Evolutionary conservation across 2,113 vertebrate species (phyloP), one percentile per base, ranked within the genome.

Genomic region (Chaenogobius annularis): DNA sequence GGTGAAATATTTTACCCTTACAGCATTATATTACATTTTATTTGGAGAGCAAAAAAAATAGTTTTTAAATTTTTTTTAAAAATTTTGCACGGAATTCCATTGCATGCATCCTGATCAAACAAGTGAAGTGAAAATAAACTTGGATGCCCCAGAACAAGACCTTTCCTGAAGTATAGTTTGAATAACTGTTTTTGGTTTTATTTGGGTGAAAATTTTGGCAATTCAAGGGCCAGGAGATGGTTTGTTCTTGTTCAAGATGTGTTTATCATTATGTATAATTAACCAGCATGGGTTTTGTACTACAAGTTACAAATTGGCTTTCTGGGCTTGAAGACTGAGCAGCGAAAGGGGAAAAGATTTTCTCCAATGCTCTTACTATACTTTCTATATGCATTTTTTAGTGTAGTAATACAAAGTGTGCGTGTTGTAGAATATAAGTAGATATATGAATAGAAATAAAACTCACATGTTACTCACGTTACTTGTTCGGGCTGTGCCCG

Each of bases 121-220:
- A n/a, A n/a, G n/a, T 61, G 52, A 54, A 55, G 31, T 31, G 6
- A 54, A 23, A 74, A 52, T 52, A 20, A 62, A 66, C 66, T 69
- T 69, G 52, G 72, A 68, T 26, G 17, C 22, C 15, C 13, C n/a
- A 11, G 3, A 23, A 17, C 35, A 72, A 11, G 26, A 15, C 7
- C 35, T 67, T 15, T 22, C 17, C 31, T 35, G 48, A 59, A 17
- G 20, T n/a, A 19, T 5, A 12, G 2, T n/a, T 37, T 63, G 19
- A 63, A 63, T 43, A 63, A 40, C 9, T 2, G 5, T 61, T 61
- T 31, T 26, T 54, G 19, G 50, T 9, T 54, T 54, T 20, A 9
- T 54, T 54, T 54, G 50, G 50, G 50, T 54, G 19, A 54, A 7
- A 20, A 54, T n/a, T 17, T n/a, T n/a, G 9, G 1, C 19, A 61